Percentiles rank a stretch among this genome's conserved stretches.
These are phyloP conservation scores for Gonioctena quinquepunctata DNA, from an alignment of 1,140 invertebrate genomes.

Conservation along the genomic window DNA sequence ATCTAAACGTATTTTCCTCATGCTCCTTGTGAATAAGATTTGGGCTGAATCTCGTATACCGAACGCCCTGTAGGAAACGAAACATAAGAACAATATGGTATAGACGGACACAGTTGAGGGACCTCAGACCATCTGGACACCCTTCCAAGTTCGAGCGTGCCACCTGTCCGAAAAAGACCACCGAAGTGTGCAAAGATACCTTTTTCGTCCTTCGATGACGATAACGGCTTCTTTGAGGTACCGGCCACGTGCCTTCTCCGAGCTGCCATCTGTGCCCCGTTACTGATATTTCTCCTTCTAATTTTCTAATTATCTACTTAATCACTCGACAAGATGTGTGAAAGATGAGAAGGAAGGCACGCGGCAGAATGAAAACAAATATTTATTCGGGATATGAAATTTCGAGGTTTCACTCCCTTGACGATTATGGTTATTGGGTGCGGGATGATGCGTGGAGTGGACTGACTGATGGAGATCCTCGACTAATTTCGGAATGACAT, in stretches of 20 bases:
- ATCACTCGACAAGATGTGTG: neutral
- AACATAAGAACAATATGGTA: neutral
- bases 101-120: neutral
- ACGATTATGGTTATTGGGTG: too few relatives aligned
- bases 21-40: too few relatives aligned
- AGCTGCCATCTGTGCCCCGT: neutral
- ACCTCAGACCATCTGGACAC: conserved; percentile 7
- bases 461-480: too few relatives aligned
- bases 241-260: conserved; percentile 2
- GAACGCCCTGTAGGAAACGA: neutral
- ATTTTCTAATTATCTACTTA: conserved; percentile 7
- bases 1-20: too few relatives aligned
- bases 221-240: conserved; percentile 12
- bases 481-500: too few relatives aligned
- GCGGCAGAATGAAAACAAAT: neutral
- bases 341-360: neutral
- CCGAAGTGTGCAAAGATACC: conserved; percentile 2
- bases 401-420: neutral
- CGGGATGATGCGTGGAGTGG: too few relatives aligned
- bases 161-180: neutral
- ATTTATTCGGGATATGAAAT: neutral
- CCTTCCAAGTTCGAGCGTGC: neutral
- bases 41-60: too few relatives aligned
- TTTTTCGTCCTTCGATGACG: neutral
- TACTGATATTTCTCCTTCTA: conserved; percentile 6